A percentile compares a stretch with the other conserved stretches of the same genome.
Evolutionary conservation across 2,888 invertebrate genomes (phyloP).

Genomic region (Ichneumon xanthorius): DNA sequence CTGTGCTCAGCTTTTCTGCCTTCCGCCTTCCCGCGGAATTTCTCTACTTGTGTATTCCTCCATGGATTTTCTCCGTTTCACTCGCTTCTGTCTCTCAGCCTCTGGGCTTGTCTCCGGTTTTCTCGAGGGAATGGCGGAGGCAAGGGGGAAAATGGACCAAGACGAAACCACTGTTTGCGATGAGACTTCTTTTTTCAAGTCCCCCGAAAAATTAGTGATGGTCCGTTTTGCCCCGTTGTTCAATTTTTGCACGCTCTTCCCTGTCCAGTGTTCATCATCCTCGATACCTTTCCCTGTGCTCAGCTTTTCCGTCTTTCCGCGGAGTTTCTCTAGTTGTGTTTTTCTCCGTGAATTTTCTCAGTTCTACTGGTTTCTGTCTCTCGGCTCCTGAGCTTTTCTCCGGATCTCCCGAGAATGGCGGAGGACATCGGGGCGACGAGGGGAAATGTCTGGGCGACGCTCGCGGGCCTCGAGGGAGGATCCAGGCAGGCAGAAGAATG

Average conservation of each 20-base stretch:
- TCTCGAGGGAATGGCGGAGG: neutral
- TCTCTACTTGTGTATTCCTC: neutral
- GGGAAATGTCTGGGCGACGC: conserved; percentile 51
- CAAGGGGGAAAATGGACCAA: no score
- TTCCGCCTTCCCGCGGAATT: neutral
- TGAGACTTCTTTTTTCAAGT: neutral
- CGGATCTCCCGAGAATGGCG: neutral
- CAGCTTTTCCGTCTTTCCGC: neutral
- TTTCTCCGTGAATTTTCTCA: neutral
- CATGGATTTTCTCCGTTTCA: neutral
- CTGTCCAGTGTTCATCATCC: neutral
- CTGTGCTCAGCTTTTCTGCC: neutral
- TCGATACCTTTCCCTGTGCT: neutral
- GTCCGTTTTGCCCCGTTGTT: no score
- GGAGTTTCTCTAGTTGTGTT: neutral
- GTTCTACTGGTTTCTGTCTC: neutral
- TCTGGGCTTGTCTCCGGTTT: neutral
- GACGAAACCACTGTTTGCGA: no score
- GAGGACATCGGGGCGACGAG: neutral
- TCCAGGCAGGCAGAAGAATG: conserved; percentile 79
- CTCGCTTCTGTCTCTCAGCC: neutral
- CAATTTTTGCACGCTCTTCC: no score
- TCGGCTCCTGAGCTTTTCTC: neutral
- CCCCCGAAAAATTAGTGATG: neutral
- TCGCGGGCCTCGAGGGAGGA: conserved; percentile 71